Percentiles rank a stretch among this genome's conserved stretches.
Conservation (phyloP, 2,113 vertebrate species). For the Nyctereutes procyonoides region DNA sequence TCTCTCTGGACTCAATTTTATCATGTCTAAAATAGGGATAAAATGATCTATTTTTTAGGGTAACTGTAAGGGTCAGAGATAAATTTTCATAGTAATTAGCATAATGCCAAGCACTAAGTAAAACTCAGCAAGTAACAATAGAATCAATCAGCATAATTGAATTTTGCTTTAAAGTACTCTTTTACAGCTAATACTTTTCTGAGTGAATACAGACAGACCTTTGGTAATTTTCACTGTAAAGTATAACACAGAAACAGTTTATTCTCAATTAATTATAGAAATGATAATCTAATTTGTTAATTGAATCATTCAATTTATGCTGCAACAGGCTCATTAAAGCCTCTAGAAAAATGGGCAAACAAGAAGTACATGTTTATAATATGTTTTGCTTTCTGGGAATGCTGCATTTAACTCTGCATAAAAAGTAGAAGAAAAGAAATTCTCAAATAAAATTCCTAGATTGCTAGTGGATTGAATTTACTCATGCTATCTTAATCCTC, state of each 20-base stretch:
- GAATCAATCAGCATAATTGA: neutral
- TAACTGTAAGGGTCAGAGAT: neutral
- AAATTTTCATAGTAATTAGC: neutral
- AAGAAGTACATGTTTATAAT: conserved; percentile 1
- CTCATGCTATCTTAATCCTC: neutral
- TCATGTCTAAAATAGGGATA: neutral
- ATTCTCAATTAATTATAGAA: conserved; percentile 26
- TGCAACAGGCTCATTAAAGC: neutral
- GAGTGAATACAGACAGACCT: neutral
- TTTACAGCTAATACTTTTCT: neutral
- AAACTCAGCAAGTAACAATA: conserved; percentile 46
- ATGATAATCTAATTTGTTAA: conserved; percentile 18
- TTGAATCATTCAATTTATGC: neutral
- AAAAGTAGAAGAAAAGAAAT: neutral
- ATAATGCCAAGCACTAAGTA: neutral
- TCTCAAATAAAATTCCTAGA: conserved; percentile 14
- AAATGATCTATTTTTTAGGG: neutral
- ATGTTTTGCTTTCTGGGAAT: conserved; percentile 16
- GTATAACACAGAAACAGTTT: neutral
- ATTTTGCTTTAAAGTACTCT: conserved; percentile 39
- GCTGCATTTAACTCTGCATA: neutral
- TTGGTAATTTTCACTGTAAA: conserved; percentile 28
- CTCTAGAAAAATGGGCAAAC: neutral
- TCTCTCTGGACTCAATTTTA: conserved; percentile 6
- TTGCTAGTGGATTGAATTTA: neutral